Base-by-base conservation (phyloP, 2,797 vertebrate genomes). In the Poeciliopsis presidionis region DNA sequence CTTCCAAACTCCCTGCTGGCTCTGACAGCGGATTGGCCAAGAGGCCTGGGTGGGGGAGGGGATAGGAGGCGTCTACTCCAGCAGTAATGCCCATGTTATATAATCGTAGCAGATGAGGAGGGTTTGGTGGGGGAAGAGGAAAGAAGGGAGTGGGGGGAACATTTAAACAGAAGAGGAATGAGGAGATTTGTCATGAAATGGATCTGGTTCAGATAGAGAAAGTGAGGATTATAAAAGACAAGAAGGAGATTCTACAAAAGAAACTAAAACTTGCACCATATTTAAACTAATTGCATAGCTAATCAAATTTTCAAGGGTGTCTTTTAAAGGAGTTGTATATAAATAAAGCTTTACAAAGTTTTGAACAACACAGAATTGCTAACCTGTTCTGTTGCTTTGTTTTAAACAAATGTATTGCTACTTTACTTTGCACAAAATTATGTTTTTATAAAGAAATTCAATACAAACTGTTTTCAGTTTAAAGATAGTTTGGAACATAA, bases 31-130 rank as follows among this genome's bases (percentile, higher is more conserved):
- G 69, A 93, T 95, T 95, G 93, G 94, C 87, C 49, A 73, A 78
- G 89, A 81, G 77, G 87, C 51, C 70, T 51, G 49, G 72, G 73
- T 33, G 11, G 20, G 53, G 73, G 69, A n/a, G 22, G 80, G 71
- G 75, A 75, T 36, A 14, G 65, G 73, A 69, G 80, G 61, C 46
- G 71, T 79, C 79, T 67, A 73, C 88, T 72, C 77, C 81, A 77
- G 84, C 83, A 74, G 65, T 75, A 80, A 89, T 91, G 84, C 36
- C 77, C 89, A 85, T 82, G 88, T 95, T 94, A 95, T 91, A 93
- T 94, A 95, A 95, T 90, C 77, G 16, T 87, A 81, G 86, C 83
- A 80, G 90, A 90, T 87, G 81, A 89, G 88, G 86, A 47, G 74
- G 84, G 59, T 78, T 36, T 80, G 67, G 55, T 61, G 81, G 47